These are phyloP conservation scores for Margaritifera margaritifera DNA, from an alignment of 2,888 invertebrate species.

Conservation along the genomic window DNA sequence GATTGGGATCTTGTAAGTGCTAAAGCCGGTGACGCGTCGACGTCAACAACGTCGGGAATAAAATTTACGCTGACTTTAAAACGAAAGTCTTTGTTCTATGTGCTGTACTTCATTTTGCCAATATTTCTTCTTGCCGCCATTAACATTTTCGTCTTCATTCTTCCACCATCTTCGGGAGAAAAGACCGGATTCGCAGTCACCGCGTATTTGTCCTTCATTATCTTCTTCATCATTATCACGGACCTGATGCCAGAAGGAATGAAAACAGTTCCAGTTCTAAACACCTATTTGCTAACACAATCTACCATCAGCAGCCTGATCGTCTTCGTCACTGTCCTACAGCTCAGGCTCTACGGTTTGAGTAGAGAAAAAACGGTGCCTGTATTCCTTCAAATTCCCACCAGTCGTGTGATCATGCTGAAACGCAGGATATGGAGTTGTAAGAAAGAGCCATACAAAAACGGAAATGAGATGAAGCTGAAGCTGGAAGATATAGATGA, in stretches of 20 bases:
- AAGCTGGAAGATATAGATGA: constrained; percentile 1
- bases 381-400: constrained; percentile 14
- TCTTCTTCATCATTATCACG: constrained; percentile 37
- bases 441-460: neutral
- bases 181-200: constrained; percentile 36
- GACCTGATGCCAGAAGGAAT: constrained; percentile 45
- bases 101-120: constrained; percentile 35
- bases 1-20: constrained; percentile 38
- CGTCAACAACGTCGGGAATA: constrained; percentile 24
- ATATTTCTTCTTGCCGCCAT: constrained; percentile 27
- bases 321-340: constrained; percentile 26
- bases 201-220: constrained; percentile 37
- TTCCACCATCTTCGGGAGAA: constrained; percentile 38
- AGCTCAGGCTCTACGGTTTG: constrained; percentile 28
- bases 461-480: neutral
- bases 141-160: constrained; percentile 29
- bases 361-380: constrained; percentile 26
- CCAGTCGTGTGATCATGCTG: constrained; percentile 10
- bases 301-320: constrained; percentile 34
- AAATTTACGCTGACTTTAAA: constrained; percentile 24
- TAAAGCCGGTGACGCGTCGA: constrained; percentile 21
- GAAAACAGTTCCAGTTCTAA: constrained; percentile 34
- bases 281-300: constrained; percentile 30
- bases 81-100: constrained; percentile 30
- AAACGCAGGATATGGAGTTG: constrained; percentile 18